These are phyloP conservation scores for Acanthosepion pharaonis DNA, from an alignment of 2,888 invertebrate genomes.

Conservation along the genomic window DNA sequence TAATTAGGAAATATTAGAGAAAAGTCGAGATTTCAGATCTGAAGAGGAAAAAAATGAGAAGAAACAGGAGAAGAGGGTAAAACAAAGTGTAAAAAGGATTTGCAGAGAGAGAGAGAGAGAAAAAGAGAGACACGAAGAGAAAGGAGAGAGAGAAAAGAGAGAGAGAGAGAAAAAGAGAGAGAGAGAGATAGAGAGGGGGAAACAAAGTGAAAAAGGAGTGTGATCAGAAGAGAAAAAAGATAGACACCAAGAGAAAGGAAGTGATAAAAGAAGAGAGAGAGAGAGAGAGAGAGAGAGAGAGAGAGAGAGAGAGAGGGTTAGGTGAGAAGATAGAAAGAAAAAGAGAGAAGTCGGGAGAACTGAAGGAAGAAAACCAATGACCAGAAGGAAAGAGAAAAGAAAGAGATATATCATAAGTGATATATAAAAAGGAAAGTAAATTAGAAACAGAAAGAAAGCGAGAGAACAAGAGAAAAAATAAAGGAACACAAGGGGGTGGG, in stretches of 20 bases:
- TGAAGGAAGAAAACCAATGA: neutral
- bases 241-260: too few species aligned
- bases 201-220: fast-evolving
- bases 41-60: too few species aligned
- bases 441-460: too few species aligned
- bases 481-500: too few species aligned
- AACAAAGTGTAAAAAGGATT: neutral
- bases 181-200: neutral
- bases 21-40: neutral
- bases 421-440: too few species aligned
- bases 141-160: too few species aligned
- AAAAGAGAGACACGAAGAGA: too few species aligned
- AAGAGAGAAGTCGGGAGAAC: neutral
- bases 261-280: too few species aligned
- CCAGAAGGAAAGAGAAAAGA: neutral
- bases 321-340: fast-evolving
- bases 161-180: neutral
- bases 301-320: neutral
- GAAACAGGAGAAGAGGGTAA: too few species aligned
- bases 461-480: too few species aligned
- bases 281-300: neutral
- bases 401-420: too few species aligned
- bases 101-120: neutral
- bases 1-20: too few species aligned
- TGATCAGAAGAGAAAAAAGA: neutral